phyloP scores from a whole-genome alignment of 2,888 invertebrate genomes.

The Hypsopygia costalis region DNA sequence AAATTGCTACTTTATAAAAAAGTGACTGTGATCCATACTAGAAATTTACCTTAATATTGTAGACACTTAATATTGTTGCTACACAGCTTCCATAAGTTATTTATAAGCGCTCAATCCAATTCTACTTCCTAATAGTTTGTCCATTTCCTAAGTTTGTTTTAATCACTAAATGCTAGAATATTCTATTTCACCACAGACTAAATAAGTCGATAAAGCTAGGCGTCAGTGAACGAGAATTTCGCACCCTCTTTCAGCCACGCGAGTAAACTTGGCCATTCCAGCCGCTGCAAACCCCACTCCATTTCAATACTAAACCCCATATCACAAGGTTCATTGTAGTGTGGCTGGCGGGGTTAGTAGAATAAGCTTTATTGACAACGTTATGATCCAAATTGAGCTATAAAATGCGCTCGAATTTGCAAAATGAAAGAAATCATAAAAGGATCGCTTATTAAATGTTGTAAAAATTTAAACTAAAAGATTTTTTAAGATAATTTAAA shows the following conservation, averaged over 20 bases:
- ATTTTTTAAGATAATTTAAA: too few species aligned
- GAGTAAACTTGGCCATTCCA: constrained; percentile 5
- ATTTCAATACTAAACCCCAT: neutral
- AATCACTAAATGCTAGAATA: neutral
- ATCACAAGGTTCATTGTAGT: neutral
- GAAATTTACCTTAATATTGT: too few species aligned
- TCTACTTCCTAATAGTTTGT: too few species aligned
- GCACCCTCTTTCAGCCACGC: constrained; percentile 3
- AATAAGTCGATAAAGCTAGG: constrained; percentile 8
- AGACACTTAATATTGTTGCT: too few species aligned
- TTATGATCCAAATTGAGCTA: constrained; percentile 7
- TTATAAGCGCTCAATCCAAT: too few species aligned
- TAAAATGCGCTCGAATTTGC: constrained; percentile 8
- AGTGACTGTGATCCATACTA: too few species aligned
- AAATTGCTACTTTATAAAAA: too few species aligned
- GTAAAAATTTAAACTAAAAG: too few species aligned
- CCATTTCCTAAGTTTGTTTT: too few species aligned
- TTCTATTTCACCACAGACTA: constrained; percentile 7
- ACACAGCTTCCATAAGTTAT: too few species aligned
- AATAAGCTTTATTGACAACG: constrained; percentile 7
- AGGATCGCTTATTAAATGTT: neutral
- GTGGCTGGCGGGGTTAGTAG: neutral
- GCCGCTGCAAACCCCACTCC: neutral
- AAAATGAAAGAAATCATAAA: constrained; percentile 7
- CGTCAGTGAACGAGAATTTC: constrained; percentile 6